Evolutionary conservation across 2,797 vertebrate species (phyloP).

Genomic region (Falco biarmicus): DNA sequence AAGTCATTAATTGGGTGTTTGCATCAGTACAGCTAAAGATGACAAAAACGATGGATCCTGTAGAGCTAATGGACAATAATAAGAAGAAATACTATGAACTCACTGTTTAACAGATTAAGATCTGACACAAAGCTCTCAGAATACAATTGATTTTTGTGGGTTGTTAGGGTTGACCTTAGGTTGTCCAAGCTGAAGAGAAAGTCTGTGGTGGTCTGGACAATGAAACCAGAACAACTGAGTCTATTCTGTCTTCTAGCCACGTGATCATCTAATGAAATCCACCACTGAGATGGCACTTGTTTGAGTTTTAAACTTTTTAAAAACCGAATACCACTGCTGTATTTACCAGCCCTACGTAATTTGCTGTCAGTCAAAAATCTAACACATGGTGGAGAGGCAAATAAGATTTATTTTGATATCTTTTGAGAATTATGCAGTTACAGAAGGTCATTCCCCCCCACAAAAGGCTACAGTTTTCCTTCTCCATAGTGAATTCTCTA

Average conservation of each 20-base stretch:
- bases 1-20: background rate
- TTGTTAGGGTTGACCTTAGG: background rate
- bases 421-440: background rate
- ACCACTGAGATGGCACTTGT: background rate
- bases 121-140: background rate
- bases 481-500: background rate
- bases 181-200: background rate
- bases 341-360: background rate
- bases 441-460: background rate
- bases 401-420: background rate
- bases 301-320: too few species aligned
- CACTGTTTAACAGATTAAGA: background rate
- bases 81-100: background rate
- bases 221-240: background rate
- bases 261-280: background rate
- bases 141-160: background rate
- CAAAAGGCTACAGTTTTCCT: background rate
- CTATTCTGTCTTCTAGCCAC: background rate
- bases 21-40: background rate
- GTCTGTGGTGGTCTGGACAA: background rate
- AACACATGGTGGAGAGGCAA: background rate
- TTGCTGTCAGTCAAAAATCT: slow-evolving; percentile 13
- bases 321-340: background rate
- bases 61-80: background rate
- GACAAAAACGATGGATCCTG: background rate